These are phyloP conservation scores for Agonopterix arenella DNA, from an alignment of 2,888 invertebrate genomes.

Conservation along the genomic window DNA sequence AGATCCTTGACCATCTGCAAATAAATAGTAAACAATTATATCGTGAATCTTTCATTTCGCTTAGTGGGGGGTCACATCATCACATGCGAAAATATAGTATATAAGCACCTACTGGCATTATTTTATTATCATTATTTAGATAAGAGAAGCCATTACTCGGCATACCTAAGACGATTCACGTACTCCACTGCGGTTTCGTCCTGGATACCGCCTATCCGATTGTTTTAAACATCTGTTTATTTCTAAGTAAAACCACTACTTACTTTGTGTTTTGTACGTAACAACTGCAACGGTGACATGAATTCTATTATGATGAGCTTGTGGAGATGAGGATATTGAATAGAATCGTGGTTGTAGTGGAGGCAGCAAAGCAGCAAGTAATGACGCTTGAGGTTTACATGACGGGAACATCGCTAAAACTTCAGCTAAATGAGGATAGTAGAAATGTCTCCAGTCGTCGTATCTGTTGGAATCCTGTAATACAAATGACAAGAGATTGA, in stretches of 20 bases:
- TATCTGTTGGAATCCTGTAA: slow-evolving; percentile 89
- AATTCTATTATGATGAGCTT: slow-evolving; percentile 83
- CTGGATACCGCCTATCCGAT: too few species aligned
- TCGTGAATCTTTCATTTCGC: too few species aligned
- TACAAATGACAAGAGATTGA: background rate
- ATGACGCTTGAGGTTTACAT: slow-evolving; percentile 86
- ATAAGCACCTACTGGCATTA: too few species aligned
- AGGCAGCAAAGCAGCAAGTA: slow-evolving; percentile 88
- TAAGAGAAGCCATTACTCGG: too few species aligned
- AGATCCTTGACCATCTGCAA: slow-evolving; percentile 84
- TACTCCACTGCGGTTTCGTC: too few species aligned
- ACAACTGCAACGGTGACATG: slow-evolving; percentile 96
- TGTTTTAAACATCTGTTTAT: too few species aligned
- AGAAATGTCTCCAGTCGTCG: slow-evolving; percentile 94
- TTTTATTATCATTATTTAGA: too few species aligned
- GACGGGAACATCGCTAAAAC: slow-evolving; percentile 92
- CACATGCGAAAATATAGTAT: too few species aligned
- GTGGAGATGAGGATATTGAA: slow-evolving; percentile 93
- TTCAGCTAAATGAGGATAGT: slow-evolving; percentile 90
- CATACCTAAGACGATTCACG: too few species aligned
- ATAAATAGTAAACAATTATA: too few species aligned
- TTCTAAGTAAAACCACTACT: slow-evolving; percentile 15
- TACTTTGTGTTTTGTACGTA: slow-evolving; percentile 88
- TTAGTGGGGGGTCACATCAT: too few species aligned
- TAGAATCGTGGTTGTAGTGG: slow-evolving; percentile 94